Percentiles rank a stretch among this genome's conserved stretches.
These are phyloP conservation scores for Trichonephila clavata DNA, from an alignment of 1,140 invertebrate species.

Conservation along the genomic window DNA sequence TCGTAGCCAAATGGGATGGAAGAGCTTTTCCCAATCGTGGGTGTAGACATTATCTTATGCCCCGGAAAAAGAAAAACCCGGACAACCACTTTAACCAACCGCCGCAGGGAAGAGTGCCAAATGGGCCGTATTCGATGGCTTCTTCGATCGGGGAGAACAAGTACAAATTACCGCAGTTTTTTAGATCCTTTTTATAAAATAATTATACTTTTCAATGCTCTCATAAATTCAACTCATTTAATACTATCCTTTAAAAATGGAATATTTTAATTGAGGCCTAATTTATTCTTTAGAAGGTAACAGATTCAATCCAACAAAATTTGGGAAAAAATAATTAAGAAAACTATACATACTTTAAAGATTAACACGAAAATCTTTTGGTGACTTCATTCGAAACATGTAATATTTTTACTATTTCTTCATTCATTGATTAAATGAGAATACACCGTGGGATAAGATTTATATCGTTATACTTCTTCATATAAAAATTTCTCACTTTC, in stretches of 20 bases:
- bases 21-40: conserved; percentile 17
- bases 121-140: background rate
- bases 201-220: no score
- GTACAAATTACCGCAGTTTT: conserved; percentile 35
- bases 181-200: no score
- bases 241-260: no score
- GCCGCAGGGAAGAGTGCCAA: background rate
- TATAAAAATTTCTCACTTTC: no score
- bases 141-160: background rate
- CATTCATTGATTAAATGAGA: no score
- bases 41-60: background rate
- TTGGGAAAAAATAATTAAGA: background rate
- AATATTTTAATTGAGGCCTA: background rate
- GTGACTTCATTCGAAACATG: no score
- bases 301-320: no score
- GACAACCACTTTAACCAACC: conserved; percentile 24
- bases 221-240: no score
- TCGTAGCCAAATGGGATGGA: conserved; percentile 13
- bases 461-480: no score
- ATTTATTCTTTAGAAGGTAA: background rate
- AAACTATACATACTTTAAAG: background rate
- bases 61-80: conserved; percentile 19
- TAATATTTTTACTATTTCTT: no score
- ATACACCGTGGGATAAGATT: no score
- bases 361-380: no score